Base-by-base conservation (phyloP, 2,888 invertebrate species). In the Cephus pulcher region DNA sequence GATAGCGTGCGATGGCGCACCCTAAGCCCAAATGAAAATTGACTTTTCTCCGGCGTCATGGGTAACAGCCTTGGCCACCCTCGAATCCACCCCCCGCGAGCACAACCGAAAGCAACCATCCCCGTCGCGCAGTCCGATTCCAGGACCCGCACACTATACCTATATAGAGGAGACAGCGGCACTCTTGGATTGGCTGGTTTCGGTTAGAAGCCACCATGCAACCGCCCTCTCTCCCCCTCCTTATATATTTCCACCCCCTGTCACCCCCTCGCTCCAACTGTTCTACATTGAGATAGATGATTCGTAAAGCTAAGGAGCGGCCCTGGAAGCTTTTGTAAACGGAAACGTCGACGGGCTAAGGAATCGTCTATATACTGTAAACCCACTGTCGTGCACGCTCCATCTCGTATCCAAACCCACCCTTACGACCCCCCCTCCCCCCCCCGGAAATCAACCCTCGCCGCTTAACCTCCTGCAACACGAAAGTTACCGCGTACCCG, bases 21-120 rank as follows among this genome's bases (percentile, higher is more conserved):
- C 87, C 86, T 87, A 86, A 87, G 82, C 85, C 84, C 82, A 86
- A 88, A 88, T 88, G 88, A 88, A 88, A 88, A 88, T 88, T 87
- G 87, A 88, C 87, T 88, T 86, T 84, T 83, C 80, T 79, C 81
- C 79, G 82, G 81, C 80, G 78, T 78, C 82, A 82, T 70, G 74
- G 80, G 80, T 56, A 56, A 56, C 56, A 82, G 82, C 83, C 81
- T 82, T 80, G 79, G 78, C 82, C 78, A 79, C 79, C 77, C 81
- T 79, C 12, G 80, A 78, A 78, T 77, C 80, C 81, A 80, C 82
- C 79, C 80, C 79, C 75, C 78, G 33, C 32, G 71, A 71, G 71
- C 71, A 34, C 32, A 32, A 23, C 71, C 23, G 15, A 40, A 40
- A 56, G 56, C 56, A 23, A 56, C 56, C 56, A 56, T 56, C 23